These are phyloP conservation scores for Bombus confusus DNA, from an alignment of 1,140 invertebrate genomes.

Conservation along the genomic window DNA sequence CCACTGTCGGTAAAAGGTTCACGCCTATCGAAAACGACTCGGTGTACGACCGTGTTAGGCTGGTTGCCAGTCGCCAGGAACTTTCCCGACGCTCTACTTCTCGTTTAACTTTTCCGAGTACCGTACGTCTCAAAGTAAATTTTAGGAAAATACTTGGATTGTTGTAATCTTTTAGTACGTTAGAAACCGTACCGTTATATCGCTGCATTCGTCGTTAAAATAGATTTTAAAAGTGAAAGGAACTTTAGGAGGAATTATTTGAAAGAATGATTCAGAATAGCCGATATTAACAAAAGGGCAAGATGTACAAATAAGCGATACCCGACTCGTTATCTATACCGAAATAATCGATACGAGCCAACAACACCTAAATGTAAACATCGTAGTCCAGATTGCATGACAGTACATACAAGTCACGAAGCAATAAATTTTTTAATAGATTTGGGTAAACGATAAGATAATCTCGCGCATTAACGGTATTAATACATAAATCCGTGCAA, in stretches of 20 bases:
- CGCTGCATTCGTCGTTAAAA: neutral
- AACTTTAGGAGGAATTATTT: neutral
- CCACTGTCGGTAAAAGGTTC: neutral
- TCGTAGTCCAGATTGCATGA: neutral
- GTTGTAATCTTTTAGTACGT: neutral
- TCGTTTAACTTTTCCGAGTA: neutral
- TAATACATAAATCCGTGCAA: neutral
- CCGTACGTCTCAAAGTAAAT: neutral
- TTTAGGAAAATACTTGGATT: neutral
- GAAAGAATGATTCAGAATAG: neutral
- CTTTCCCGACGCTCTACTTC: neutral
- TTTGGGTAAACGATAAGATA: constrained; percentile 15
- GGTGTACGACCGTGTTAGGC: neutral
- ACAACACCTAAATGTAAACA: neutral
- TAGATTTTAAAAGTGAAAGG: neutral
- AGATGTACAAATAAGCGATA: too few relatives aligned
- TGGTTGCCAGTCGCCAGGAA: neutral
- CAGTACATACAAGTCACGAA: neutral
- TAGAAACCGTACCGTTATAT: neutral
- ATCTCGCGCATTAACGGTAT: neutral
- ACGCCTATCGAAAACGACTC: constrained; percentile 38
- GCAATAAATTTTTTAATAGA: neutral
- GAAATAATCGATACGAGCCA: neutral
- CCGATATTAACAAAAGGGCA: neutral
- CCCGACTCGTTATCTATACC: too few relatives aligned